Evolutionary conservation across 2,797 vertebrate species (phyloP).

Genomic region (Phataginus tetradactyla): DNA sequence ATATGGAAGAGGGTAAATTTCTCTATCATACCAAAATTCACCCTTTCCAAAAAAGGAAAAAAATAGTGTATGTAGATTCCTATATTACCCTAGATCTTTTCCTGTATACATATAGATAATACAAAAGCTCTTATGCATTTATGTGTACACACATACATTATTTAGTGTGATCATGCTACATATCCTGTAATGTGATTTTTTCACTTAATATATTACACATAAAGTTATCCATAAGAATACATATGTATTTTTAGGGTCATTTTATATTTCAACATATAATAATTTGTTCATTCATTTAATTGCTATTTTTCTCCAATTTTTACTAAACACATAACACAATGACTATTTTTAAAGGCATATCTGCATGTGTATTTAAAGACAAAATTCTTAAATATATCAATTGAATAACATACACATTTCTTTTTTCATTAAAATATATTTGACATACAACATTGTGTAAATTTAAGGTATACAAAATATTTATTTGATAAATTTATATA

Average conservation of each 20-base stretch:
- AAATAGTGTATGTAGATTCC: background rate
- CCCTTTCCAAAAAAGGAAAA: background rate
- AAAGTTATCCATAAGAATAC: background rate
- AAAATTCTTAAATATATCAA: background rate
- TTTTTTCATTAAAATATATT: background rate
- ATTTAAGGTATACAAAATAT: background rate
- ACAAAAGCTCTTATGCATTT: background rate
- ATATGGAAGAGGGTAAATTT: background rate
- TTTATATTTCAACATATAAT: background rate
- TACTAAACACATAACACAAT: background rate
- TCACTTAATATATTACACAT: background rate
- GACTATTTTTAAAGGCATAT: slow-evolving; percentile 3
- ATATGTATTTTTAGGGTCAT: background rate
- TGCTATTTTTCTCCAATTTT: background rate
- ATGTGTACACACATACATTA: background rate
- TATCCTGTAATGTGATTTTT: background rate
- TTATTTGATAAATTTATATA: background rate
- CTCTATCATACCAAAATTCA: background rate
- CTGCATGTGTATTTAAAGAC: background rate
- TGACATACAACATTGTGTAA: background rate
- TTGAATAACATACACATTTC: background rate
- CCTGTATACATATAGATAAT: background rate
- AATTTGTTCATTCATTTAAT: background rate
- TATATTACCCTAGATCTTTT: background rate
- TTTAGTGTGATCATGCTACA: background rate